Evolutionary conservation across 1,140 invertebrate species (phyloP).

Genomic region (Euura lappo): DNA sequence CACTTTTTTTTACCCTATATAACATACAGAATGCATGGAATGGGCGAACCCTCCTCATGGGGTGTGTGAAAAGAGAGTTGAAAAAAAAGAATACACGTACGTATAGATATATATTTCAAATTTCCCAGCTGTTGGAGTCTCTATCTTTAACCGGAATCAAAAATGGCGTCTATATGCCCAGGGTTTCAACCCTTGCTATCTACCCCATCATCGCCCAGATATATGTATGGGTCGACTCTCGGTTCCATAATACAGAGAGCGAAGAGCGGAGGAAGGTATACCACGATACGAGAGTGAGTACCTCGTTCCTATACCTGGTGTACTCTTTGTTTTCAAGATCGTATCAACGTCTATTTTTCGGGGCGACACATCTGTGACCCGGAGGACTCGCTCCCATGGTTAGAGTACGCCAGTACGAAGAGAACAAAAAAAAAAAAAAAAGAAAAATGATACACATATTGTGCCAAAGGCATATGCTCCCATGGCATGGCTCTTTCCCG

Average conservation of each 20-base stretch:
- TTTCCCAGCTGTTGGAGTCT: constrained; percentile 53
- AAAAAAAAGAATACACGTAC: not conserved
- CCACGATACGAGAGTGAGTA: too few relatives aligned
- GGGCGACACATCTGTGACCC: constrained; percentile 46
- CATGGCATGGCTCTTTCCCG: not conserved
- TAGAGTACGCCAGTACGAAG: not conserved
- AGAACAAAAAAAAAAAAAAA: constrained; percentile 12
- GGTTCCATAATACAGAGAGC: constrained; percentile 15
- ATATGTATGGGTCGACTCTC: not conserved
- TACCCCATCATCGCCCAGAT: constrained; percentile 40
- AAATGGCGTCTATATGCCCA: constrained; percentile 43
- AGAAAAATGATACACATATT: constrained; percentile 43
- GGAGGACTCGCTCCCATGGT: constrained; percentile 33
- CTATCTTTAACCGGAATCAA: constrained; percentile 51
- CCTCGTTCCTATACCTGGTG: constrained; percentile 36
- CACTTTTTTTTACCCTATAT: too few relatives aligned
- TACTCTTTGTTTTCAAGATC: constrained; percentile 49
- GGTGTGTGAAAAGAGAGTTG: constrained; percentile 21
- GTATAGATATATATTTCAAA: constrained; percentile 20
- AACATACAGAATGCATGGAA: not conserved
- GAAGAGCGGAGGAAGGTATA: constrained; percentile 16
- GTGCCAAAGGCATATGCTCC: constrained; percentile 40
- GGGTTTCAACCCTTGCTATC: constrained; percentile 59
- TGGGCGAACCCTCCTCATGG: not conserved
- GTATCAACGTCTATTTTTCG: constrained; percentile 31